Conservation (phyloP, 2,888 invertebrate species). For the Scrobipalpa atriplicella region DNA sequence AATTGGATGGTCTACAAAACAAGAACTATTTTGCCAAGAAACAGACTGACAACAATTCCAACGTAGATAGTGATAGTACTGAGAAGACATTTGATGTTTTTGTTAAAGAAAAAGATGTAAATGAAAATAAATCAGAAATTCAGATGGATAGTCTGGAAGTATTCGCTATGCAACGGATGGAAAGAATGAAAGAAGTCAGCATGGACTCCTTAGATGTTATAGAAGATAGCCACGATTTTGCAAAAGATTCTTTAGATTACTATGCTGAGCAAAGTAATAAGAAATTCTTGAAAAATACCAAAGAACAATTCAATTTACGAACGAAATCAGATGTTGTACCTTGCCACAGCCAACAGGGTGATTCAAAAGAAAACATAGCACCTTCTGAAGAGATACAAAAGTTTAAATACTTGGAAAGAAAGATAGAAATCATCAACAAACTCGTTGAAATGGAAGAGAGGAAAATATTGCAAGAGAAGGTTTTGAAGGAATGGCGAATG, state of each 20-base stretch:
- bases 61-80: slow-evolving; percentile 61
- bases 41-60: slow-evolving; percentile 69
- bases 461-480: slow-evolving; percentile 85
- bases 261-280: slow-evolving; percentile 75
- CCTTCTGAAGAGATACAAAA: slow-evolving; percentile 83
- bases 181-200: slow-evolving; percentile 71
- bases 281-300: slow-evolving; percentile 53
- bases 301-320: slow-evolving; percentile 65
- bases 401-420: slow-evolving; percentile 86
- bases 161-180: slow-evolving; percentile 73
- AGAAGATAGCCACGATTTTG: slow-evolving; percentile 68
- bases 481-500: slow-evolving; percentile 84
- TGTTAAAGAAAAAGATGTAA: slow-evolving; percentile 83
- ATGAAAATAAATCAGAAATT: slow-evolving; percentile 82
- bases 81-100: slow-evolving; percentile 84
- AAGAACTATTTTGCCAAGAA: slow-evolving; percentile 66
- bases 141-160: slow-evolving; percentile 85
- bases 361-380: slow-evolving; percentile 68
- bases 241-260: slow-evolving; percentile 78
- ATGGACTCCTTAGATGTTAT: slow-evolving; percentile 79
- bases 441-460: slow-evolving; percentile 86
- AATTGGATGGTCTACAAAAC: slow-evolving; percentile 75
- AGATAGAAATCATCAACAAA: slow-evolving; percentile 87
- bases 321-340: slow-evolving; percentile 45
- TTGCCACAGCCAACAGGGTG: slow-evolving; percentile 15